These are phyloP conservation scores for Sweltsa coloradensis DNA, from an alignment of 1,140 invertebrate genomes.

Conservation along the genomic window DNA sequence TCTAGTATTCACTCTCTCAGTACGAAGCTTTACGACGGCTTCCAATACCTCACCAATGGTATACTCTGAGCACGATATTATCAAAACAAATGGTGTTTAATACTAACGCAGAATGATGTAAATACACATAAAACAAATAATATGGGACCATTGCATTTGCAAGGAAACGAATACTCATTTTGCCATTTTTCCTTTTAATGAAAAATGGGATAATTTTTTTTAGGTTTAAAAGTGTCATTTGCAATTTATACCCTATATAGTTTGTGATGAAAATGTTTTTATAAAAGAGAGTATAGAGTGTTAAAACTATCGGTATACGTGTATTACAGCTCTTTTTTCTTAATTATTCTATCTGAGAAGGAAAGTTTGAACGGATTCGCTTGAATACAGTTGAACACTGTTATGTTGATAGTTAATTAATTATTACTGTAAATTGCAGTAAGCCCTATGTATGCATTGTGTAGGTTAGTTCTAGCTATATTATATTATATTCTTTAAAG, in stretches of 20 bases:
- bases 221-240: too few relatives aligned
- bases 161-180: constrained; percentile 2
- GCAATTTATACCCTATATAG: too few relatives aligned
- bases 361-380: not conserved
- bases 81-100: too few relatives aligned
- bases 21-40: constrained; percentile 96
- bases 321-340: not conserved
- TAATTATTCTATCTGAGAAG: too few relatives aligned
- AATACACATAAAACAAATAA: not conserved
- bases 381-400: not conserved
- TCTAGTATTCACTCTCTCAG: constrained; percentile 91
- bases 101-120: too few relatives aligned
- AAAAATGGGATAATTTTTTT: not conserved
- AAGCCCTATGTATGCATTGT: too few relatives aligned
- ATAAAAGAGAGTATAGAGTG: not conserved
- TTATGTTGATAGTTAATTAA: constrained; percentile 4
- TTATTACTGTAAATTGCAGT: too few relatives aligned
- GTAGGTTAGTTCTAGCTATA: too few relatives aligned
- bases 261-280: not conserved
- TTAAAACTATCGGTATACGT: not conserved
- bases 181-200: constrained; percentile 1
- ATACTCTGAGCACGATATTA: constrained; percentile 51
- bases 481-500: too few relatives aligned
- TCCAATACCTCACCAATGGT: constrained; percentile 98
- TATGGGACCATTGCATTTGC: not conserved